These are phyloP conservation scores for Esperia sulphurella DNA, from an alignment of 2,888 invertebrate species.

Conservation along the genomic window DNA sequence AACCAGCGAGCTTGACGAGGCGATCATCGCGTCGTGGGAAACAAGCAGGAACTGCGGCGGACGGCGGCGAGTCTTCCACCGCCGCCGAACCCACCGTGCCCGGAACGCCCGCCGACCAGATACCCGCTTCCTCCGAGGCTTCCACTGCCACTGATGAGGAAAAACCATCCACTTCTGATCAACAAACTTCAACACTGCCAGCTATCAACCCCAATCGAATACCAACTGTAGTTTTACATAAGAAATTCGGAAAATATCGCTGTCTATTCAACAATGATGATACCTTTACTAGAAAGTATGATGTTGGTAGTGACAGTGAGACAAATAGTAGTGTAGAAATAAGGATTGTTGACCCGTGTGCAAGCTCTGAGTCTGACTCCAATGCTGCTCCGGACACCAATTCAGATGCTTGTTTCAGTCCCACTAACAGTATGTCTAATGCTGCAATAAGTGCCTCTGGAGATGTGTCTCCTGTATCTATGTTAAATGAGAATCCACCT, in stretches of 20 bases:
- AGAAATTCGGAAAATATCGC: conserved; percentile 79
- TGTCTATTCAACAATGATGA: conserved; percentile 69
- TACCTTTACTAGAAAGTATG: conserved; percentile 52
- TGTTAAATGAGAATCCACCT: conserved; percentile 20
- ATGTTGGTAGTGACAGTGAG: conserved; percentile 72
- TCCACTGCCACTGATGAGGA: conserved; percentile 16
- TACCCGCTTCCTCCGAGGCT: conserved; percentile 11
- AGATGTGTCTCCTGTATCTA: conserved; percentile 45
- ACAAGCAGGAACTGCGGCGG: conserved; percentile 36
- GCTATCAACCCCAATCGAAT: conserved; percentile 37
- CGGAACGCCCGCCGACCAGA: conserved; percentile 16
- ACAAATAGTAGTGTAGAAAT: conserved; percentile 69
- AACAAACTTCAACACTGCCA: conserved; percentile 27
- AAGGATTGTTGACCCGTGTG: conserved; percentile 62
- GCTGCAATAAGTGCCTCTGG: conserved; percentile 34
- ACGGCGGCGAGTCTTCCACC: conserved; percentile 27
- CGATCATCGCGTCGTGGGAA: conserved; percentile 63
- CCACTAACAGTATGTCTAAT: conserved; percentile 34
- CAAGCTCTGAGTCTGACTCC: conserved; percentile 72
- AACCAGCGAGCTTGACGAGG: conserved; percentile 51
- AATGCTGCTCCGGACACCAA: conserved; percentile 60
- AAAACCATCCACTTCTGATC: conserved; percentile 16
- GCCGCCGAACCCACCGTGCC: conserved; percentile 21
- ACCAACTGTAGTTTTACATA: conserved; percentile 64
- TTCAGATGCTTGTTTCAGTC: conserved; percentile 52